Percentiles rank a stretch among this genome's conserved stretches.
Evolutionary conservation across 2,888 invertebrate species (phyloP).

Genomic region (Hydrotaea cyrtoneurina): DNA sequence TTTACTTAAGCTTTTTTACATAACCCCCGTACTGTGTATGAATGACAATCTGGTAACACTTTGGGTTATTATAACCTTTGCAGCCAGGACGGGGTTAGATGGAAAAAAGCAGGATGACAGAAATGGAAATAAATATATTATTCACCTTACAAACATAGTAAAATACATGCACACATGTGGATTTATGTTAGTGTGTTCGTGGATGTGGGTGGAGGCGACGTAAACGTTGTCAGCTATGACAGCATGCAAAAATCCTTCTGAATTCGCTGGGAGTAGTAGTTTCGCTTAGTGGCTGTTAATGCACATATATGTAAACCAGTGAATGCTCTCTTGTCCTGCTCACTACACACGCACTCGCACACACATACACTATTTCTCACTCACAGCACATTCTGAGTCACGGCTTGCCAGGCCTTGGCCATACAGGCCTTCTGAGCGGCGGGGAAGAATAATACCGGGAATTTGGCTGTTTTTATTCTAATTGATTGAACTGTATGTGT

Average conservation of each 20-base stretch:
- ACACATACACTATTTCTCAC: neutral
- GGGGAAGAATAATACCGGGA: no score
- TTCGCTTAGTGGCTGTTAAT: slow-evolving; percentile 8
- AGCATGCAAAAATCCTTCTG: slow-evolving; percentile 7
- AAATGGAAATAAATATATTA: slow-evolving; percentile 7
- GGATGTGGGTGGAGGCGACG: no score
- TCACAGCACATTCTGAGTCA: neutral
- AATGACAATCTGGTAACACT: slow-evolving; percentile 12
- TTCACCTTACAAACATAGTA: neutral
- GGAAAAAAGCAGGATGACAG: neutral
- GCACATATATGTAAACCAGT: slow-evolving; percentile 18
- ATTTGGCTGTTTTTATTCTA: no score
- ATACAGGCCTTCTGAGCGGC: no score
- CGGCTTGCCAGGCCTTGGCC: no score
- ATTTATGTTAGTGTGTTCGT: no score
- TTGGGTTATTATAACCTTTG: neutral
- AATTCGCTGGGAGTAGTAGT: neutral
- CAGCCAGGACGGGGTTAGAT: neutral
- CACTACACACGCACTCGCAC: neutral
- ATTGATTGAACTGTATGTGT: no score
- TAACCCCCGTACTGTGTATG: neutral
- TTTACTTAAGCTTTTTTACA: neutral
- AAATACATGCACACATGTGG: no score
- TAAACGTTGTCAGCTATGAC: neutral
- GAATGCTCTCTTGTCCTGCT: neutral